Evolutionary conservation across 2,113 vertebrate species (phyloP), one percentile per base, ranked within the genome.

Genomic region (Gadus chalcogrammus): DNA sequence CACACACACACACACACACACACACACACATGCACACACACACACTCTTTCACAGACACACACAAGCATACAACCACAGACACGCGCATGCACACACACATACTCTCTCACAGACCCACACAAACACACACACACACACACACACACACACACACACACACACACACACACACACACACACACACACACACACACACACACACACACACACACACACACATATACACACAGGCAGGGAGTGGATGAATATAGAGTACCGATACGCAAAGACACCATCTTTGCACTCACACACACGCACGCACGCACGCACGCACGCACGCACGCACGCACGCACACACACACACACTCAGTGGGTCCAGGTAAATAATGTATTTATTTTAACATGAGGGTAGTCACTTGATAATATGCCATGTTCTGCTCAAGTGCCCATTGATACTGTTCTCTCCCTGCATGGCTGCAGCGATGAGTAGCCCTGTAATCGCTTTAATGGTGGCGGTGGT

Each of bases 321-420:
- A 31, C 69, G 64, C 61, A 61, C 72, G 72, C 77, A 69, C 62
- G 71, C 73, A 69, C 52, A 38, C 64, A 63, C 68, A 60, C 38
- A 69, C 11, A 59, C n/a, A 35, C 52, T 58, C 28, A 68, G n/a
- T 61, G 65, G 0, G 55, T 16, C 9, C 81, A 88, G 82, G 85
- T 85, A 84, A 72, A 81, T 82, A 83, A 82, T 84, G 83, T 81
- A 80, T 77, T 71, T 82, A 88, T 89, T 48, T 13, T 85, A 82
- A 79, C 85, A 82, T 85, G 84, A 80, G 76, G 87, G 82, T 85
- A 84, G 85, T 88, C 75, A 82, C 62, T 87, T 89, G 42, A 85
- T 88, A 85, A 86, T 86, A 83, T 85, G 68, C 78, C 79, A 88
- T 90, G 88, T 90, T 90, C 82, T 89, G 88, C 85, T 73, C 82